Conservation (phyloP, 2,797 vertebrate species). For the Pitangus sulphuratus region DNA sequence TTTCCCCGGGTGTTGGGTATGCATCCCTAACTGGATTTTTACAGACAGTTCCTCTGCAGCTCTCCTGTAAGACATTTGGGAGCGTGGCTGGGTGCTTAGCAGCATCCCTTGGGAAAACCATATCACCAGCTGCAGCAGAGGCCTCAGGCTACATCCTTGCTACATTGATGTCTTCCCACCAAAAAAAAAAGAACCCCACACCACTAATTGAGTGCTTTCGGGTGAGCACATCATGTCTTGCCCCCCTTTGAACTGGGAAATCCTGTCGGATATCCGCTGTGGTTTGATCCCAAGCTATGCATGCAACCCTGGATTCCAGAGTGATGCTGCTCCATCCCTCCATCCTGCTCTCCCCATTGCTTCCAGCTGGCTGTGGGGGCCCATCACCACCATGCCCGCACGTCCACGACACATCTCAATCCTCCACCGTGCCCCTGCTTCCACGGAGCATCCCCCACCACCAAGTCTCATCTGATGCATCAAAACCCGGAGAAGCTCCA, state of each 20-base stretch:
- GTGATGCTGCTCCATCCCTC: neutral
- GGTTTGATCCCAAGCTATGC: neutral
- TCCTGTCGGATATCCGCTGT: neutral
- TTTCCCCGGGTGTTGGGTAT: neutral
- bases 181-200: neutral
- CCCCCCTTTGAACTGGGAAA: neutral
- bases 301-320: accelerated
- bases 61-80: accelerated
- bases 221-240: neutral
- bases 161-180: neutral
- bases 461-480: neutral
- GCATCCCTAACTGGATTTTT: neutral
- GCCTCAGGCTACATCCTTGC: neutral
- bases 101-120: neutral
- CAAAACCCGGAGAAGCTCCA: neutral
- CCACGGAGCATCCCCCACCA: accelerated
- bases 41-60: neutral
- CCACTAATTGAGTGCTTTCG: neutral
- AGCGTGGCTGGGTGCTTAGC: accelerated
- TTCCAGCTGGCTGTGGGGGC: neutral
- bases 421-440: accelerated
- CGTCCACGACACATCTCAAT: neutral
- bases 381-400: accelerated
- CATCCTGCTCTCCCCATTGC: neutral
- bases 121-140: neutral